Percentiles rank a stretch among this genome's conserved stretches.
phyloP scores from a whole-genome alignment of 2,888 invertebrate genomes.

The Tetranychus piercei region DNA sequence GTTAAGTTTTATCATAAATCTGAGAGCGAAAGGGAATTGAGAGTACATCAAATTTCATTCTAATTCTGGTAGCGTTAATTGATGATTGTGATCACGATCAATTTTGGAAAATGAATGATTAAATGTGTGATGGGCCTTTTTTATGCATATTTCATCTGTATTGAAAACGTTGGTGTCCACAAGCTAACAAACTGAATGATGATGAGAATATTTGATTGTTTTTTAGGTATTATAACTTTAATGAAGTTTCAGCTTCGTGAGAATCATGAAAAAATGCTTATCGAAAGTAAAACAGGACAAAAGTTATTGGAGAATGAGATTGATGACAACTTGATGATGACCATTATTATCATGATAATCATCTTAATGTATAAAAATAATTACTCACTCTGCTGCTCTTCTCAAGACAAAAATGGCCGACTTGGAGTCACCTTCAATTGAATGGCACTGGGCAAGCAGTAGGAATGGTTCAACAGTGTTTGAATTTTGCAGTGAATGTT shows the following conservation, averaged over 20 bases:
- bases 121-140: neutral
- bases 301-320: neutral
- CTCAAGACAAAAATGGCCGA: conserved; percentile 22
- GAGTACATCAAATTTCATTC: neutral
- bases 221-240: neutral
- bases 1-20: too few relatives aligned
- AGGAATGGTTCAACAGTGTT: conserved; percentile 20
- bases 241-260: neutral
- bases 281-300: neutral
- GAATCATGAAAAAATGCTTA: neutral
- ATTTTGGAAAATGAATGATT: neutral
- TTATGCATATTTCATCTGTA: neutral
- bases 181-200: neutral
- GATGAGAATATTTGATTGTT: neutral
- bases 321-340: neutral
- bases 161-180: too few relatives aligned
- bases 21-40: too few relatives aligned
- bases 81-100: neutral
- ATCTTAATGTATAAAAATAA: neutral
- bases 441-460: conserved; percentile 18
- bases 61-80: neutral
- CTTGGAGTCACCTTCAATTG: conserved; percentile 20
- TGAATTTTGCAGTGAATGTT: conserved; percentile 20
- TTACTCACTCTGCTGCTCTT: conserved; percentile 20
- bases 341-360: neutral